Evolutionary conservation across 1,140 invertebrate species (phyloP).

Genomic region (Drosophila asahinai): DNA sequence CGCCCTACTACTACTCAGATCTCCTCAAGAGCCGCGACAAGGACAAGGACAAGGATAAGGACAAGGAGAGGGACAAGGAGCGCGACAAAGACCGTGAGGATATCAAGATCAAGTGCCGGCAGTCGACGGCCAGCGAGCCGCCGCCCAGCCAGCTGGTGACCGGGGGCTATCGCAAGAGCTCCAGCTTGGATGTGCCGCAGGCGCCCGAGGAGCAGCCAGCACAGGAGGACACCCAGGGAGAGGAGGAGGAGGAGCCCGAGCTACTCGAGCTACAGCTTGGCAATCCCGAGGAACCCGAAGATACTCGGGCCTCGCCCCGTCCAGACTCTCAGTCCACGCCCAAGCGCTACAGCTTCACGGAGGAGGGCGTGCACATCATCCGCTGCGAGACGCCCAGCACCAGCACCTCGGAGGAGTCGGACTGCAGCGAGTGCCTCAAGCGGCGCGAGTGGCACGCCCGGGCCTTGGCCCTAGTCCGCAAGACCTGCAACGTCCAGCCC

Average conservation of each 20-base stretch:
- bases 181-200: conserved; percentile 89
- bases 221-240: conserved; percentile 10
- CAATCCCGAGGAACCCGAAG: not conserved
- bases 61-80: conserved; percentile 26
- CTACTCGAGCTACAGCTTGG: conserved; percentile 28
- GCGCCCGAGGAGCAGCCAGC: conserved; percentile 67
- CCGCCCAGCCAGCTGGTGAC: conserved; percentile 28
- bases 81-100: conserved; percentile 56
- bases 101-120: conserved; percentile 71
- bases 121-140: conserved; percentile 80
- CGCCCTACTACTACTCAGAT: conserved; percentile 92
- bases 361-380: conserved; percentile 87
- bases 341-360: conserved; percentile 89
- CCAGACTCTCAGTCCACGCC: conserved; percentile 84
- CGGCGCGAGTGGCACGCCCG: conserved; percentile 84
- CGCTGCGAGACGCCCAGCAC: conserved; percentile 83
- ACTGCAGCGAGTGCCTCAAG: conserved; percentile 84
- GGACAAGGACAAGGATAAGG: conserved; percentile 25
- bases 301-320: conserved; percentile 5
- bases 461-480: conserved; percentile 78
- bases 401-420: conserved; percentile 83
- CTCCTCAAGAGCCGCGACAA: conserved; percentile 87
- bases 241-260: conserved; percentile 36
- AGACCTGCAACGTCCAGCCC: conserved; percentile 85
- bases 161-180: conserved; percentile 86